Conservation (phyloP, 2,797 vertebrate species). For the Rhinoraja longicauda region DNA sequence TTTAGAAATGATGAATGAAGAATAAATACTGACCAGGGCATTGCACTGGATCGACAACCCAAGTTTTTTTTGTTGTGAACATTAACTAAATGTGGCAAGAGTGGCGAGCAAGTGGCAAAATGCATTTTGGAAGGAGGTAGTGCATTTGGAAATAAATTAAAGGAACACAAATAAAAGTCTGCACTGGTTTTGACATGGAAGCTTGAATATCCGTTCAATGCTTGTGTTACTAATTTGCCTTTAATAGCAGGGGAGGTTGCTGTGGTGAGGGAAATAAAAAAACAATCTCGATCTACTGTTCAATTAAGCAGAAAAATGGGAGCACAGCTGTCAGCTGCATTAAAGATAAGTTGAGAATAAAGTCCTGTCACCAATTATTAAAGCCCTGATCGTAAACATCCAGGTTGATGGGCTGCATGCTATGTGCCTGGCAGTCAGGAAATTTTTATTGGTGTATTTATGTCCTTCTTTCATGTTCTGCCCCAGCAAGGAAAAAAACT, state of each 20-base stretch:
- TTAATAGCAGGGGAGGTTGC: neutral
- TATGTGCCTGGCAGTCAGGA: slow-evolving; percentile 18
- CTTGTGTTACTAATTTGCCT: neutral
- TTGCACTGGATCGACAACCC: no score
- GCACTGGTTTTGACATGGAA: neutral
- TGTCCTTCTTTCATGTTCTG: neutral
- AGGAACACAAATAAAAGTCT: neutral
- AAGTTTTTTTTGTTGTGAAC: neutral
- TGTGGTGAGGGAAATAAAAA: neutral
- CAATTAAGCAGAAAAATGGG: neutral
- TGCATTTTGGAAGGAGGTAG: neutral
- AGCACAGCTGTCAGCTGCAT: slow-evolving; percentile 34
- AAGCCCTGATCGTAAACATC: slow-evolving; percentile 13
- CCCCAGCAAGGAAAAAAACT: neutral
- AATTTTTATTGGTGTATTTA: slow-evolving; percentile 7
- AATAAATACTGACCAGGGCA: no score
- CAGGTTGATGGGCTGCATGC: slow-evolving; percentile 22
- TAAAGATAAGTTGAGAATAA: slow-evolving; percentile 1
- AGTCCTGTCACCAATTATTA: slow-evolving; percentile 15
- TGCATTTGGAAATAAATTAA: neutral
- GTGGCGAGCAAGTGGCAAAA: neutral
- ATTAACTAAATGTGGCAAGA: neutral
- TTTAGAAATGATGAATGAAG: no score
- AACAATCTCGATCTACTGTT: neutral
- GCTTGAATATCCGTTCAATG: neutral